Base-by-base conservation (phyloP, 2,888 invertebrate genomes). In the Augochlorella aurata region DNA sequence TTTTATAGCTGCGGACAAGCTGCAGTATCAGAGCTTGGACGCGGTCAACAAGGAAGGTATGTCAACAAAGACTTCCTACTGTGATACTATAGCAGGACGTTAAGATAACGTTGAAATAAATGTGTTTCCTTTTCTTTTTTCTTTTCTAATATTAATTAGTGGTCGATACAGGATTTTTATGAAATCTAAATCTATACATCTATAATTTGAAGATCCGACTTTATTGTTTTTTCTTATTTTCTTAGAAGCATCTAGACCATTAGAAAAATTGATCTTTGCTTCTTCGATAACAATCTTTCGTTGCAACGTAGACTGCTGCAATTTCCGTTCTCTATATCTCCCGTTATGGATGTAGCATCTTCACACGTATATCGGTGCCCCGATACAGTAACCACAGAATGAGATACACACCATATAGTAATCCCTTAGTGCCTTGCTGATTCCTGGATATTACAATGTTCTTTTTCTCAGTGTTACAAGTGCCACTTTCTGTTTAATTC, bases 31-130 rank as follows among this genome's bases (percentile, higher is more conserved):
- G 94, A 95, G 95, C 94, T 94, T 96, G 94, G 95, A 95, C 93
- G 95, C 95, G 92, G 95, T 96, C 92, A 95, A 95, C 93, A 94
- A 94, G 91, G 94, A 95, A 96, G 96, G 96, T 96, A 95, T 92
- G 94, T 93, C 89, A 87, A 85, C 90, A 38, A 79, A 81, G 83
- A 78, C 83, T 85, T 87, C 82, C 74, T 85, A 58, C 79, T 83
- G 58, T 68, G 77, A 73, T 65, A 14, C 8, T 66, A 77, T 63
- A 76, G 71, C 72, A 82, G 74, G 58, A 81, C 75, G 38, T 38
- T 38, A 38, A 3, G 38, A 38, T 38, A 58, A 75, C 16, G 10
- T 72, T 71, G 45, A 61, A 72, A 72, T 45, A 45, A 80, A 54
- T 68, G 77, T 44, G 38, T 58, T 58, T 14, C 12, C 24, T 58